phyloP scores from a whole-genome alignment of 2,797 vertebrate species.

The Channa striata region DNA sequence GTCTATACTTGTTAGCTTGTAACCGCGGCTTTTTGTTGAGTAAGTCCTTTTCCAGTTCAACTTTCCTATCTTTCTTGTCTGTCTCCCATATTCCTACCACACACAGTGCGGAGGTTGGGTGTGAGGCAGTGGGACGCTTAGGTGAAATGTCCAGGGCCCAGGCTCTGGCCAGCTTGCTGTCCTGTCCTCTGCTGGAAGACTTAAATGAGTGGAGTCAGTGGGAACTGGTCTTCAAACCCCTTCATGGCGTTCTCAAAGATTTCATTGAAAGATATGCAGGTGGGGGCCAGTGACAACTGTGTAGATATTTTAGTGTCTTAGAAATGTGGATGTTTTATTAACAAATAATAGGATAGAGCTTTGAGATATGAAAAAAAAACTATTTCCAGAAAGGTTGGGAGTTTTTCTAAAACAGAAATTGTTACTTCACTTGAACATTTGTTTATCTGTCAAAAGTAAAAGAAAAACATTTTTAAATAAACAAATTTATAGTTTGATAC shows the following conservation, averaged over 20 bases:
- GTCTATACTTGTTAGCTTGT: no score
- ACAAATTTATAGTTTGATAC: no score
- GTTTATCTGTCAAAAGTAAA: no score
- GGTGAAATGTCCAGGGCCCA: constrained; percentile 77
- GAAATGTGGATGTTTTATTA: no score
- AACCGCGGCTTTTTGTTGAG: no score
- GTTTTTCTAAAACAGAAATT: no score
- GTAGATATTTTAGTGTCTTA: no score
- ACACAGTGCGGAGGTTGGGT: constrained; percentile 49
- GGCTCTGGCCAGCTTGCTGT: constrained; percentile 80
- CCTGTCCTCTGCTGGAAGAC: constrained; percentile 85
- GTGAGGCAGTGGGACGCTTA: constrained; percentile 75
- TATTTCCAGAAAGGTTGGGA: no score
- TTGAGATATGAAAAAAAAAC: no score
- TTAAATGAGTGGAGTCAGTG: constrained; percentile 85
- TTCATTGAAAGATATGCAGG: constrained; percentile 85
- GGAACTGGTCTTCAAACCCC: constrained; percentile 83
- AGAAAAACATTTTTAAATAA: no score
- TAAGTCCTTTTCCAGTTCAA: not conserved
- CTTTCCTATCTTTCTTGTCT: not conserved
- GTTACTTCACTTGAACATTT: no score
- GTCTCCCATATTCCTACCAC: not conserved
- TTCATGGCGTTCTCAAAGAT: constrained; percentile 79
- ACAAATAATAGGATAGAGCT: no score
- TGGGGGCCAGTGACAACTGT: constrained; percentile 19